phyloP scores from a whole-genome alignment of 1,140 invertebrate genomes.

The Procambarus virginalis region DNA sequence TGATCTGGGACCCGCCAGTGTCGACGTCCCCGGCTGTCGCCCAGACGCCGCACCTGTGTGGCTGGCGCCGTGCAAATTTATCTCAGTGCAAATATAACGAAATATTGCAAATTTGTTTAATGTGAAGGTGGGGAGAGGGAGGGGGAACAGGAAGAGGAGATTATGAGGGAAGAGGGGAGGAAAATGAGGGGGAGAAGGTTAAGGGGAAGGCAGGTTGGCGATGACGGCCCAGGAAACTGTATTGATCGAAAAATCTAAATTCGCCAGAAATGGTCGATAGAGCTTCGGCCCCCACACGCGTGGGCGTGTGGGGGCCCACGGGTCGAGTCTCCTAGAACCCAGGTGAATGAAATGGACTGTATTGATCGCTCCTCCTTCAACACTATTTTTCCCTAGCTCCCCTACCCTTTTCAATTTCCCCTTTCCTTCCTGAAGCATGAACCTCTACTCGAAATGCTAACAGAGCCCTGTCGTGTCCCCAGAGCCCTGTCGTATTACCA shows the following conservation, averaged over 20 bases:
- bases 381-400: not conserved
- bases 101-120: not conserved
- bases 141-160: not conserved
- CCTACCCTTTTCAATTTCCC: not conserved
- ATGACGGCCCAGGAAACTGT: not conserved
- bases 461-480: not conserved
- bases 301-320: too few species aligned
- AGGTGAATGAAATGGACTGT: too few species aligned
- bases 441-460: not conserved
- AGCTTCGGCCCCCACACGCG: too few species aligned
- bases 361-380: too few species aligned
- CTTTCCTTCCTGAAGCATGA: not conserved
- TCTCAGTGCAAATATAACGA: too few species aligned
- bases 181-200: not conserved
- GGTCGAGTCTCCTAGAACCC: too few species aligned
- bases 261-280: too few species aligned
- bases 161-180: too few species aligned
- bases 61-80: too few species aligned
- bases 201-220: not conserved
- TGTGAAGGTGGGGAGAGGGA: slow-evolving; percentile 1
- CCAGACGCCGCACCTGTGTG: not conserved
- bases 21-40: not conserved
- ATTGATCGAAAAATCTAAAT: not conserved
- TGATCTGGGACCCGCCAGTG: not conserved
- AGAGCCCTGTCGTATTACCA: too few species aligned